Evolutionary conservation across 1,140 invertebrate species (phyloP), one percentile per base, ranked within the genome.

Genomic region (Atta colombica): DNA sequence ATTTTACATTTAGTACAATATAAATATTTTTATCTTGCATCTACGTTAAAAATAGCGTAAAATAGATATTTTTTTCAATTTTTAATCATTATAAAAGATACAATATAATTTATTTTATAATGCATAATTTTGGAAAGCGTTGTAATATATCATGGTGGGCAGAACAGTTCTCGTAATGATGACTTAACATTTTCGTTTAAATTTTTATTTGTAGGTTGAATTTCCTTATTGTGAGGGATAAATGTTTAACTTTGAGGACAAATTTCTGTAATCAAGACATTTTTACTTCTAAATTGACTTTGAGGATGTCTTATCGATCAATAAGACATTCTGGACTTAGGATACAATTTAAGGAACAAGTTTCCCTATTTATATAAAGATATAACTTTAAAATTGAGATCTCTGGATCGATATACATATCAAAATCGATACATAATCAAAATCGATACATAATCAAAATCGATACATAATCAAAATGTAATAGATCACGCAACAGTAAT

Each of bases 271-370:
- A 53, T 72, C 16, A 53, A 45, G 69, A 25, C 45, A 72, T 28
- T 28, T 28, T 72, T 72, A 72, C 16, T 72, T 72, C 25, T 28
- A 72, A 72, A 21, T 72, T 21, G 45, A 28, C 68, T 71, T 71
- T 71, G 25, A 53, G 1, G 2, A 28, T 45, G 4, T 53, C 6
- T 72, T 72, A 14, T 72, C 14, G 21, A 71, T 25, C 21, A 25
- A 25, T 60, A 60, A 25, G 21, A n/a, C 10, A 60, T 60, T 60
- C 18, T 60, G 58, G 58, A 60, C 58, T 60, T 25, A 25, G 25
- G 25, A 25, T 25, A 25, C 25, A 25, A 25, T 25, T 25, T 25
- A 25, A 0, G 25, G 25, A 60, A 60, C 21, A 60, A 60, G 58
- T 21, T 60, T 60, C 10, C 58, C 58, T 60, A 60, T 12, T 60